Conservation (phyloP, 2,888 invertebrate genomes). For the Latheticus oryzae region DNA sequence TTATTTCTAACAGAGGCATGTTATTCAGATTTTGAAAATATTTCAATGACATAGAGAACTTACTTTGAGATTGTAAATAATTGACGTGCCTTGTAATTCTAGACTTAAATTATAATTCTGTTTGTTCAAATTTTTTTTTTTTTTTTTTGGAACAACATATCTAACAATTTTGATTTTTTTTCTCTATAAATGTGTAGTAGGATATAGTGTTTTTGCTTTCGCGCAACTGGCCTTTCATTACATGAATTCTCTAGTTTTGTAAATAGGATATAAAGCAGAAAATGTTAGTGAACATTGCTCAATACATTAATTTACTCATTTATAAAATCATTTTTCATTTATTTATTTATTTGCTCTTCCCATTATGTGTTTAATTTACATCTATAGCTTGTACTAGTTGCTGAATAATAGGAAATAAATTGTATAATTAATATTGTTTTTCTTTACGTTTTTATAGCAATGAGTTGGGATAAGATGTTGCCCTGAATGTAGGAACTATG, state of each 20-base stretch:
- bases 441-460: too few relatives aligned
- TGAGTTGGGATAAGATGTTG: too few relatives aligned
- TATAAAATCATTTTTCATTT: neutral
- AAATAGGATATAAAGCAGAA: neutral
- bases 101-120: slow-evolving; percentile 1
- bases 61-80: slow-evolving; percentile 16
- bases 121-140: neutral
- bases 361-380: slow-evolving; percentile 14
- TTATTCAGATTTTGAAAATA: too few relatives aligned
- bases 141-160: too few relatives aligned
- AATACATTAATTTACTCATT: slow-evolving; percentile 26
- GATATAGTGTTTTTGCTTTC: too few relatives aligned
- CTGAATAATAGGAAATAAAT: slow-evolving; percentile 20
- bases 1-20: too few relatives aligned
- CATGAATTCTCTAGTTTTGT: neutral
- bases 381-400: slow-evolving; percentile 19
- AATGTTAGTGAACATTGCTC: slow-evolving; percentile 22
- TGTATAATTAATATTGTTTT: slow-evolving; percentile 8
- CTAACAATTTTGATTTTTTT: neutral
- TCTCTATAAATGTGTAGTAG: too few relatives aligned
- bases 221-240: slow-evolving; percentile 20
- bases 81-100: slow-evolving; percentile 26
- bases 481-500: too few relatives aligned
- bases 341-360: slow-evolving; percentile 21
- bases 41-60: too few relatives aligned